Conservation (phyloP, 2,888 invertebrate species). For the Oscheius sp. region DNA sequence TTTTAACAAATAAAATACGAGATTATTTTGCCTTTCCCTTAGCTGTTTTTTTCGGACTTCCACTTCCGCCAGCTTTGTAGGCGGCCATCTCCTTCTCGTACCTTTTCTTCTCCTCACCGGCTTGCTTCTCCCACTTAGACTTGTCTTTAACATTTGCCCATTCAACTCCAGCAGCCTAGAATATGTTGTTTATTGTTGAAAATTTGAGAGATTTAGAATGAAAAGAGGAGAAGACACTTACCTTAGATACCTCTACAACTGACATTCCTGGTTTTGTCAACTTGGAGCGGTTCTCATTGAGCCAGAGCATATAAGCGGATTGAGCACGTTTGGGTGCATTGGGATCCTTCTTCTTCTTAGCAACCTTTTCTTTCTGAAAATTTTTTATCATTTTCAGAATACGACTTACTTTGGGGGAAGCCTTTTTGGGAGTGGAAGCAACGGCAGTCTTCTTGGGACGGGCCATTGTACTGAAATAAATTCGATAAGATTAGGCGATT, state of each 20-base stretch:
- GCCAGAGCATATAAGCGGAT: constrained; percentile 92
- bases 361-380: constrained; percentile 70
- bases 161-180: constrained; percentile 42
- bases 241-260: constrained; percentile 90
- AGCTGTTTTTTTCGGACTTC: constrained; percentile 21
- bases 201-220: background rate
- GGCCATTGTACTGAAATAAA: constrained; percentile 8
- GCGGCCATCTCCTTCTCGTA: constrained; percentile 87
- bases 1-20: background rate
- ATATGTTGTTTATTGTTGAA: background rate
- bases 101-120: constrained; percentile 84
- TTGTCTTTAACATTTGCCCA: constrained; percentile 50
- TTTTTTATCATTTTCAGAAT: constrained; percentile 68
- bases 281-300: constrained; percentile 83
- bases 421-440: constrained; percentile 15
- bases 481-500: background rate
- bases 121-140: constrained; percentile 86
- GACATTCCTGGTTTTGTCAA: constrained; percentile 89
- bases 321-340: constrained; percentile 88
- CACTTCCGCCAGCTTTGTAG: constrained; percentile 76
- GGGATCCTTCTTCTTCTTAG: constrained; percentile 75
- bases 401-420: constrained; percentile 5
- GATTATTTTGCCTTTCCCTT: background rate
- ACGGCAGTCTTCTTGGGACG: constrained; percentile 19
- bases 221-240: constrained; percentile 76